These are phyloP conservation scores for Lasioglossum pauxillum DNA, from an alignment of 2,888 invertebrate species.

Conservation along the genomic window DNA sequence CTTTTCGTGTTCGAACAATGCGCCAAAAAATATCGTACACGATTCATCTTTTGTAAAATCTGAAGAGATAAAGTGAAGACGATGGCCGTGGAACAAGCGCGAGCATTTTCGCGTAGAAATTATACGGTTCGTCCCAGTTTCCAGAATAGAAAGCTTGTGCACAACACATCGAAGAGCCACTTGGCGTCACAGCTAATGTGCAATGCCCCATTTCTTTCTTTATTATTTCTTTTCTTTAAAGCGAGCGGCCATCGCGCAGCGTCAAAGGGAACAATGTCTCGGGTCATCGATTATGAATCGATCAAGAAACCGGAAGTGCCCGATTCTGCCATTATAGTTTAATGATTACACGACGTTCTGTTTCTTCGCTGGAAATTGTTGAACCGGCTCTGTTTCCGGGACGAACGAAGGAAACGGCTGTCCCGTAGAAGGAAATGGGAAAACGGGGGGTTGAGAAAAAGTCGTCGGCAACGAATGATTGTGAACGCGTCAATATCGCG, in stretches of 20 bases:
- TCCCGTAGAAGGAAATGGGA: slow-evolving; percentile 42
- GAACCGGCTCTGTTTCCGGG: slow-evolving; percentile 41
- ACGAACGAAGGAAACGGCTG: slow-evolving; percentile 3
- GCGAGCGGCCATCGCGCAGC: not conserved
- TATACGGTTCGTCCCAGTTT: not conserved
- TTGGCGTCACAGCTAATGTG: not conserved
- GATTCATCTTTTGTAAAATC: not conserved
- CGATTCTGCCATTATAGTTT: slow-evolving; percentile 13
- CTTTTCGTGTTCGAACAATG: not conserved
- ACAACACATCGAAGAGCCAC: not conserved
- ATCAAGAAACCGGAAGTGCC: slow-evolving; percentile 1
- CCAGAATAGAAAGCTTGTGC: not conserved
- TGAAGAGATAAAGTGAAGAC: not conserved
- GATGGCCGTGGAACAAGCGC: not conserved
- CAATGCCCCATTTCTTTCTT: not conserved
- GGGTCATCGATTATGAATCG: slow-evolving; percentile 29
- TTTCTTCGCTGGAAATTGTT: slow-evolving; percentile 38
- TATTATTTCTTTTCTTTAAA: not conserved
- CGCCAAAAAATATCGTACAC: not conserved
- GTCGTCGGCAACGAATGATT: not conserved
- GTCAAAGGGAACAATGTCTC: slow-evolving; percentile 20
- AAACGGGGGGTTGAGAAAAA: slow-evolving; percentile 7
- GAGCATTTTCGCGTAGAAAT: slow-evolving; percentile 5
- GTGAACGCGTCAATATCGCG: not conserved
- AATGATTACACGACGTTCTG: slow-evolving; percentile 33